Percentiles rank a stretch among this genome's conserved stretches.
These are phyloP conservation scores for Anodontia alba DNA, from an alignment of 2,888 invertebrate species.

Conservation along the genomic window DNA sequence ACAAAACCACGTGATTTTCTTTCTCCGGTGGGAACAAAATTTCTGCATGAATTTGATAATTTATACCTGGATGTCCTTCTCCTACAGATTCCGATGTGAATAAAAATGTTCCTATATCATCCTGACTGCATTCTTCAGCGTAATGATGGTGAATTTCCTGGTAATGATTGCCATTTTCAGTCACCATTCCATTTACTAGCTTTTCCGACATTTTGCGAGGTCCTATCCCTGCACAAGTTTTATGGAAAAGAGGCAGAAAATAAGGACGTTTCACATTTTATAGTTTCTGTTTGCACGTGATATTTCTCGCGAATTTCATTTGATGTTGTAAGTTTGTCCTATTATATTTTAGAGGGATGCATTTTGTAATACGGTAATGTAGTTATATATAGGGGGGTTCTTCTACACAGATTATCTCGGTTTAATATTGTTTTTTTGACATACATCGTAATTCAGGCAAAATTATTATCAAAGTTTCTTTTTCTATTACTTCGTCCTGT, in stretches of 20 bases:
- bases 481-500: no score
- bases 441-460: no score
- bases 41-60: neutral
- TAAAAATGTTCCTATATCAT: slow-evolving; percentile 81
- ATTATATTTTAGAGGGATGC: neutral
- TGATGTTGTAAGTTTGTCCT: neutral
- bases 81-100: slow-evolving; percentile 85
- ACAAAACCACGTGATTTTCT: slow-evolving; percentile 64
- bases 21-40: neutral
- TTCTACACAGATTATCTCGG: no score
- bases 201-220: slow-evolving; percentile 61
- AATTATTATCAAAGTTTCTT: no score
- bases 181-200: slow-evolving; percentile 48
- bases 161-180: slow-evolving; percentile 66
- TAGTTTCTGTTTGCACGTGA: slow-evolving; percentile 62
- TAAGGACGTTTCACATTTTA: slow-evolving; percentile 45
- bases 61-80: slow-evolving; percentile 84
- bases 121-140: slow-evolving; percentile 80
- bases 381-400: no score
- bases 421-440: no score
- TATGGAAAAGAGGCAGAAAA: slow-evolving; percentile 78
- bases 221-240: slow-evolving; percentile 34
- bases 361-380: no score
- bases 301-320: neutral
- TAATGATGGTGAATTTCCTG: slow-evolving; percentile 77